A percentile compares a stretch with the other conserved stretches of the same genome.
These are phyloP conservation scores for Chiroxiphia lanceolata DNA, from an alignment of 2,797 vertebrate genomes.

Conservation along the genomic window DNA sequence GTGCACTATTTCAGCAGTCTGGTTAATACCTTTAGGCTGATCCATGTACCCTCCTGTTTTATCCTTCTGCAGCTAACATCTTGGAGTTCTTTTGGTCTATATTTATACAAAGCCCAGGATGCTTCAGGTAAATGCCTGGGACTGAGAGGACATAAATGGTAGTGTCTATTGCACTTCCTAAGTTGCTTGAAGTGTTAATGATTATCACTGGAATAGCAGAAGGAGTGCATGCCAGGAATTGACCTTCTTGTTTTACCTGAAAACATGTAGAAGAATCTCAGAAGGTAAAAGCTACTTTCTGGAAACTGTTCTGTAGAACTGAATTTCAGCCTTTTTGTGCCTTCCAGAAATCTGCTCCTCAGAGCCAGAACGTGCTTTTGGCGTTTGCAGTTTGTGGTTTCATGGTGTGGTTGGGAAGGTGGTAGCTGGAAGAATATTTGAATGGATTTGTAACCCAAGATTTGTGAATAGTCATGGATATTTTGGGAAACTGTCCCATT, in stretches of 20 bases:
- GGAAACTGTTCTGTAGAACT: not conserved
- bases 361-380: rapidly evolving
- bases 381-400: not conserved
- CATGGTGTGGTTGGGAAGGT: not conserved
- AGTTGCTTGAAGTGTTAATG: not conserved
- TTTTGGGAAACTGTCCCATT: not conserved
- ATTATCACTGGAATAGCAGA: not conserved
- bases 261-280: not conserved
- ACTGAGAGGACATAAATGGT: not conserved
- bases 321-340: not conserved
- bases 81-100: not conserved
- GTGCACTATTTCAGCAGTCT: not conserved
- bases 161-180: not conserved
- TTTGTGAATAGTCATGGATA: not conserved
- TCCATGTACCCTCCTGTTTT: not conserved
- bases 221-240: not conserved
- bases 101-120: not conserved
- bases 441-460: not conserved
- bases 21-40: not conserved
- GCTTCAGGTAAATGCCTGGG: not conserved
- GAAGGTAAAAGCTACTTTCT: not conserved
- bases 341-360: not conserved
- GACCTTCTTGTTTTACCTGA: not conserved
- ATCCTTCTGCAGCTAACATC: not conserved
- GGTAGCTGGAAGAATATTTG: not conserved